A percentile compares a stretch with the other conserved stretches of the same genome.
Evolutionary conservation across 1,140 invertebrate species (phyloP).

Genomic region (Apis mellifera): DNA sequence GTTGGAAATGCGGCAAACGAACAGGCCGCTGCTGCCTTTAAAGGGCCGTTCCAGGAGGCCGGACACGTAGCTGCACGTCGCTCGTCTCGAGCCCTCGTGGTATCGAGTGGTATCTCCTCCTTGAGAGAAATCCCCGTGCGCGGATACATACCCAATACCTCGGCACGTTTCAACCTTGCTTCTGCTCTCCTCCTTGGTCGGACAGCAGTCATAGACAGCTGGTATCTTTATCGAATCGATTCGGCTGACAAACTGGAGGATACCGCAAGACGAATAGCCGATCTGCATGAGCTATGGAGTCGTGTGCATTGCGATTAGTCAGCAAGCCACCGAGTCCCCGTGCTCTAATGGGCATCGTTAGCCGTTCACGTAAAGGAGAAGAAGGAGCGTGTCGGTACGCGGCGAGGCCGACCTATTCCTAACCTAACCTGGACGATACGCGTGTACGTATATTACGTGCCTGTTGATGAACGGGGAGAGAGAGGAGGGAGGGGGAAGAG

Average conservation of each 20-base stretch:
- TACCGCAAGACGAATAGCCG: conserved; percentile 77
- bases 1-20: conserved; percentile 69
- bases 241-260: conserved; percentile 79
- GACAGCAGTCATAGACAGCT: conserved; percentile 71
- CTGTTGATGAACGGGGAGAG: conserved; percentile 34
- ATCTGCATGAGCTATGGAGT: conserved; percentile 78
- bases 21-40: conserved; percentile 72
- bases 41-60: conserved; percentile 60
- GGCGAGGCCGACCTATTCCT: neutral
- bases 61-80: conserved; percentile 43
- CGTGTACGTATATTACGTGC: neutral
- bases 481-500: neutral
- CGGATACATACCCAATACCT: neutral
- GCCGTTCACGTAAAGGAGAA: conserved; percentile 69
- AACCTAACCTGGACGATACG: conserved; percentile 40
- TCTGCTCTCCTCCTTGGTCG: conserved; percentile 33
- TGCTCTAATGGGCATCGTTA: conserved; percentile 80
- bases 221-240: conserved; percentile 79
- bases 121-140: neutral
- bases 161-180: conserved; percentile 30
- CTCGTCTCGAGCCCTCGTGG: conserved; percentile 25
- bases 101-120: conserved; percentile 34
- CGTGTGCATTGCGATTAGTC: conserved; percentile 78
- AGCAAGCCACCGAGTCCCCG: conserved; percentile 69
- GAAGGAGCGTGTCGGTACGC: conserved; percentile 62